A percentile compares a stretch with the other conserved stretches of the same genome.
Evolutionary conservation across 2,888 invertebrate species (phyloP).

Genomic region (Latrodectus elegans): DNA sequence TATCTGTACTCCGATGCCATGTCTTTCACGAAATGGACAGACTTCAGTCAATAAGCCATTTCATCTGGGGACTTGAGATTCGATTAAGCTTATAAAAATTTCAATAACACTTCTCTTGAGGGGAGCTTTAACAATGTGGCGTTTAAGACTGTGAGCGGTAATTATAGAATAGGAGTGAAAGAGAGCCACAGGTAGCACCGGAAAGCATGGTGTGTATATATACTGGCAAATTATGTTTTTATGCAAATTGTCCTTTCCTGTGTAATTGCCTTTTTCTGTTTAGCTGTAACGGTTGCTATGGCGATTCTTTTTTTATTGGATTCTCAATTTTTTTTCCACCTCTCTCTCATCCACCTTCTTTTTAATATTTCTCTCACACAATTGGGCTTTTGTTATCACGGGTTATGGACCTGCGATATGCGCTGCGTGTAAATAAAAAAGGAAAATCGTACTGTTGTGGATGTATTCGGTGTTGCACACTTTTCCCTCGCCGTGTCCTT

Average conservation of each 20-base stretch:
- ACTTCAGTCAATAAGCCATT: no score
- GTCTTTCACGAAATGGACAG: no score
- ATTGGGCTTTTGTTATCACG: slow-evolving; percentile 39
- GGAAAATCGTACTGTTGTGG: background rate
- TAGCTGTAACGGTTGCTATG: slow-evolving; percentile 43
- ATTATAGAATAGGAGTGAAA: slow-evolving; percentile 9
- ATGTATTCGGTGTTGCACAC: background rate
- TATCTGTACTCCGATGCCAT: no score
- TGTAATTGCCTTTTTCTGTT: slow-evolving; percentile 58
- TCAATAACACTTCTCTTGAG: slow-evolving; percentile 27
- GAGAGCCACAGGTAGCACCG: slow-evolving; percentile 47
- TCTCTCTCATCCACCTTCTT: slow-evolving; percentile 24
- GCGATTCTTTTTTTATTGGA: slow-evolving; percentile 19
- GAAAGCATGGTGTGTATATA: slow-evolving; percentile 9
- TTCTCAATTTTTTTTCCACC: slow-evolving; percentile 15
- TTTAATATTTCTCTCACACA: slow-evolving; percentile 58
- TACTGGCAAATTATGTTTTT: slow-evolving; percentile 40
- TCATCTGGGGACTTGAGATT: background rate
- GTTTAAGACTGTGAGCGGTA: slow-evolving; percentile 1
- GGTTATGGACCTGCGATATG: slow-evolving; percentile 17
- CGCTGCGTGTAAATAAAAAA: no score
- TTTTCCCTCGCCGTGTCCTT: background rate
- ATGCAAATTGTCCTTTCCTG: slow-evolving; percentile 42
- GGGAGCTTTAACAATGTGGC: background rate
- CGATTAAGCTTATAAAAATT: slow-evolving; percentile 33